Evolutionary conservation across 2,888 invertebrate genomes (phyloP).

Genomic region (Seira musarum): DNA sequence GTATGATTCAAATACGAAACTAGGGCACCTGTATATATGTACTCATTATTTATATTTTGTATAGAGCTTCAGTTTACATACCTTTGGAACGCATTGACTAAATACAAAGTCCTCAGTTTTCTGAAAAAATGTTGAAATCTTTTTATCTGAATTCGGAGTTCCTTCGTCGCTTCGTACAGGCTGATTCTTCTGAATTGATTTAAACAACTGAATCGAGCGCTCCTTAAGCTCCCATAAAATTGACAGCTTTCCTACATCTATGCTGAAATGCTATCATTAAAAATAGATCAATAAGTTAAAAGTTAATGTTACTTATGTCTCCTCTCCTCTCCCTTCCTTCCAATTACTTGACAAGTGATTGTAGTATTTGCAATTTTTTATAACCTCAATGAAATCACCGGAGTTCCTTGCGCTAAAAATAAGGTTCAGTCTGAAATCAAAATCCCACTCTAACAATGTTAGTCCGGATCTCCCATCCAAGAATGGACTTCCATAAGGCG

Average conservation of each 20-base stretch:
- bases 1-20: neutral
- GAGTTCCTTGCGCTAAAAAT: conserved; percentile 69
- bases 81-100: conserved; percentile 68
- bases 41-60: too few species aligned
- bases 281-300: neutral
- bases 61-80: conserved; percentile 15
- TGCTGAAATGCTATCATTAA: conserved; percentile 63
- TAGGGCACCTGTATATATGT: neutral
- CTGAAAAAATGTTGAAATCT: conserved; percentile 52
- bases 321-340: too few species aligned
- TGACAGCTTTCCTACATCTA: conserved; percentile 67
- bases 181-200: conserved; percentile 55
- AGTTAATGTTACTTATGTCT: too few species aligned
- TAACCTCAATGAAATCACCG: conserved; percentile 69
- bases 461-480: conserved; percentile 66
- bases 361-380: neutral
- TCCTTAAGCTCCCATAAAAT: conserved; percentile 68
- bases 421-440: conserved; percentile 67
- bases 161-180: neutral
- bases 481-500: conserved; percentile 62
- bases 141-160: neutral
- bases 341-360: too few species aligned
- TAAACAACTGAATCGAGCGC: conserved; percentile 60
- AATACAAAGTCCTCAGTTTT: conserved; percentile 66
- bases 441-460: conserved; percentile 63